Percentiles rank a stretch among this genome's conserved stretches.
These are phyloP conservation scores for Ceratothoa steindachneri DNA, from an alignment of 2,888 invertebrate genomes.

Conservation along the genomic window DNA sequence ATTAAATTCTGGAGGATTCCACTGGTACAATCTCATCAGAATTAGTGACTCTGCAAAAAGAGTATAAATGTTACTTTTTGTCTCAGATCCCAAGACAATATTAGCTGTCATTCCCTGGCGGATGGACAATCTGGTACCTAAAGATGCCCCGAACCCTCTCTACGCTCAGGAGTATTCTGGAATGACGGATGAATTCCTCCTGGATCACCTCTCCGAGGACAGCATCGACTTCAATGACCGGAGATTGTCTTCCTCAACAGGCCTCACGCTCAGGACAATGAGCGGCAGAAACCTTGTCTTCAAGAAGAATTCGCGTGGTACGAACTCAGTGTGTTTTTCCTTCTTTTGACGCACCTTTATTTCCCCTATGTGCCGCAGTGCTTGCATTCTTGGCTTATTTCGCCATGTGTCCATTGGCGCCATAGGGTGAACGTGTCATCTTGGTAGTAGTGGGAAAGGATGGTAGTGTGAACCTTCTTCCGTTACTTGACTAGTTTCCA, in stretches of 20 bases:
- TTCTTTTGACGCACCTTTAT: too few species aligned
- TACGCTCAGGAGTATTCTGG: neutral
- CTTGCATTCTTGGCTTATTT: too few species aligned
- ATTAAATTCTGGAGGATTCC: too few species aligned
- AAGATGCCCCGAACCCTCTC: conserved; percentile 3
- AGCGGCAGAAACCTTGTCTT: neutral
- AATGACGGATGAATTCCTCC: neutral
- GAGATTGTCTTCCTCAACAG: neutral
- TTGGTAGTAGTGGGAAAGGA: too few species aligned
- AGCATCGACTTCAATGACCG: neutral
- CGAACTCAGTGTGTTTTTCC: too few species aligned
- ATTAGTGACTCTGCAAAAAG: too few species aligned
- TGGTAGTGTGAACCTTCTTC: too few species aligned
- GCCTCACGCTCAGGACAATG: neutral
- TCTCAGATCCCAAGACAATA: neutral
- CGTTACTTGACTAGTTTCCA: too few species aligned
- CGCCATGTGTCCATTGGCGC: too few species aligned
- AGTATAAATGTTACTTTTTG: neutral
- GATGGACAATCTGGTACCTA: neutral
- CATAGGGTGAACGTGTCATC: too few species aligned
- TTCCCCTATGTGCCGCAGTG: too few species aligned
- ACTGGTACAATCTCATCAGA: too few species aligned
- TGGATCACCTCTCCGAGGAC: neutral
- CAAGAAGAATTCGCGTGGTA: neutral
- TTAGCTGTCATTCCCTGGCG: neutral